A percentile compares a stretch with the other conserved stretches of the same genome.
Conservation (phyloP, 2,888 invertebrate species). For the Chelonus formosanus region DNA sequence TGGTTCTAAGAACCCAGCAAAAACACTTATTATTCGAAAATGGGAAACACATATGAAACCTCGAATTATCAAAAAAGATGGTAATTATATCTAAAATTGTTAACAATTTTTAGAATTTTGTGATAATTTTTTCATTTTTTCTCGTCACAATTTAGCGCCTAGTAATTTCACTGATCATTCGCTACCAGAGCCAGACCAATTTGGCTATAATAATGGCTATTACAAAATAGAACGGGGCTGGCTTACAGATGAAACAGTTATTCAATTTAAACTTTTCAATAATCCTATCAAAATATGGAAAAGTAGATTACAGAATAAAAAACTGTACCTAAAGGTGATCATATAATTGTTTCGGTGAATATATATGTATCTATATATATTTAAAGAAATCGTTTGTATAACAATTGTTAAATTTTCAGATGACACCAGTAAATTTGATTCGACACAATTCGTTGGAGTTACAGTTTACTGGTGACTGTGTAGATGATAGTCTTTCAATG, state of each 20-base stretch:
- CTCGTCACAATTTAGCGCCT: constrained; percentile 46
- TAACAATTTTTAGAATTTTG: neutral
- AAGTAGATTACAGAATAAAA: constrained; percentile 74
- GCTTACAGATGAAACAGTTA: constrained; percentile 82
- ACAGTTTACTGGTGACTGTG: constrained; percentile 57
- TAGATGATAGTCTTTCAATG: constrained; percentile 65
- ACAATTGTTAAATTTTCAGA: constrained; percentile 46
- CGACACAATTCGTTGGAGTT: constrained; percentile 62
- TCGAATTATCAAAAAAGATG: constrained; percentile 69
- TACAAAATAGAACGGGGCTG: constrained; percentile 79
- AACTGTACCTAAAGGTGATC: constrained; percentile 74
- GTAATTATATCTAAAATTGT: constrained; percentile 48
- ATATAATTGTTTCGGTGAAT: no score
- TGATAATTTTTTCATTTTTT: neutral
- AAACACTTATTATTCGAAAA: constrained; percentile 72
- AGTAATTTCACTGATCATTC: constrained; percentile 54
- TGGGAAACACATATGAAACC: constrained; percentile 85
- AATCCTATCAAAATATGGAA: constrained; percentile 82
- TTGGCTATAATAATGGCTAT: constrained; percentile 73
- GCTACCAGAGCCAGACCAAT: constrained; percentile 70
- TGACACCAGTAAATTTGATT: constrained; percentile 77
- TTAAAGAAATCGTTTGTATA: no score
- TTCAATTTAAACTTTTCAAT: constrained; percentile 85
- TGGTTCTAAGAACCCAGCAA: constrained; percentile 60
- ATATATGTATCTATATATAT: no score